Evolutionary conservation across 2,797 vertebrate genomes (phyloP), one percentile per base, ranked within the genome.

Genomic region (Gambusia yucatana): DNA sequence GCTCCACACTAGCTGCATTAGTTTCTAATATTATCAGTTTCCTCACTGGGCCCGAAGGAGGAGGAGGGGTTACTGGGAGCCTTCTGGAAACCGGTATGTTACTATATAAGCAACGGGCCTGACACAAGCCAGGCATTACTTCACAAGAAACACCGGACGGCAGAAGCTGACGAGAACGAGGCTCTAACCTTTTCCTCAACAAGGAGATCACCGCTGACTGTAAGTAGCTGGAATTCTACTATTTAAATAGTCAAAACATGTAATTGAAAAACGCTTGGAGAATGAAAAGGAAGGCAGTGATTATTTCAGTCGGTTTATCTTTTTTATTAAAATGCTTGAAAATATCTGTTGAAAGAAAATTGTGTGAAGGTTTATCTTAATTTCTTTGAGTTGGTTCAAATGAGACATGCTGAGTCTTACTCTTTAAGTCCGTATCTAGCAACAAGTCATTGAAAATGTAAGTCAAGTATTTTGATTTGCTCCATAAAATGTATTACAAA

Each of bases 1-100:
- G 55, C 76, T 73, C 83, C 61, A 61, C 11, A 55, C 77, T 87
- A 70, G 79, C 87, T 90, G 86, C 80, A 77, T 72, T 77, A 72
- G 77, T 61, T 85, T 82, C 92, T 93, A 94, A 89, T 91, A 91
- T 92, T 93, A 95, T 82, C 90, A 81, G 78, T 74, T 85, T 88
- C 88, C 82, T 93, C 92, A 91, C 73, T 73, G 80, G 71, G 75
- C 72, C 61, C 28, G 69, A 72, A 70, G 79, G 33, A 14, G 52
- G 44, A 41, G 50, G 50, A 39, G 41, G 57, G 74, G 33, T 43
- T 46, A 25, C 41, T 39, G 36, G 75, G 91, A 91, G 79, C 6
- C 6, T 95, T 94, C 93, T 93, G 87, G 93, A 94, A 93, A 84
- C 69, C 8, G 63, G 77, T 2, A 73, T 77, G 8, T 55, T 55